Evolutionary conservation across 23 tunicate species (phyloP).

Genomic region (Oikopleura dioica): DNA sequence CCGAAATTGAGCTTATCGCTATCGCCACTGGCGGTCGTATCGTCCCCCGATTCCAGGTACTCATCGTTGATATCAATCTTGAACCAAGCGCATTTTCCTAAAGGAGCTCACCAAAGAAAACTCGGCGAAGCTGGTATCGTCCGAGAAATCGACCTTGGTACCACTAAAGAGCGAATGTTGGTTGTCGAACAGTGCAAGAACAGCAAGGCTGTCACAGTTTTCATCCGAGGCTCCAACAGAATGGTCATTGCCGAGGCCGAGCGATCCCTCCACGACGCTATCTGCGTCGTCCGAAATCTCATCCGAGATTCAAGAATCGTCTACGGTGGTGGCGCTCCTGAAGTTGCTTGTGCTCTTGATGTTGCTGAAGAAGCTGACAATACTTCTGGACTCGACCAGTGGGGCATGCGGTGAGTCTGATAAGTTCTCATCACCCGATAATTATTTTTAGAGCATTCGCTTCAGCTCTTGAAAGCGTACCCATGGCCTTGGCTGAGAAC

Average conservation of each 20-base stretch:
- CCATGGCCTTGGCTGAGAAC: conserved; percentile 91
- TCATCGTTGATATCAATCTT: conserved; percentile 55
- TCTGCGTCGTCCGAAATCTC: conserved; percentile 77
- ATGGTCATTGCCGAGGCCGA: conserved; percentile 78
- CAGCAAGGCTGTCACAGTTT: conserved; percentile 80
- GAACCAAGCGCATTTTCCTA: no score
- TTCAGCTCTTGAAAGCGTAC: conserved; percentile 79
- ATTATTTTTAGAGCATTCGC: no score
- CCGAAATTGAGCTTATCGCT: conserved; percentile 91
- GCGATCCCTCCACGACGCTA: conserved; percentile 90
- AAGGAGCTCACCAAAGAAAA: no score
- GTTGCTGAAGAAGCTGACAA: conserved; percentile 85
- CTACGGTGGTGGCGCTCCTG: conserved; percentile 98
- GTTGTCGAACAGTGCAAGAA: conserved; percentile 82
- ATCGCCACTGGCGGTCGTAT: conserved; percentile 99
- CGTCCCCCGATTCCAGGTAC: conserved; percentile 72
- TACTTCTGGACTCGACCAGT: conserved; percentile 67
- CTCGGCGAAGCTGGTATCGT: conserved; percentile 79
- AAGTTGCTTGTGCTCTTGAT: conserved; percentile 78
- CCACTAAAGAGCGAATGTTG: conserved; percentile 82
- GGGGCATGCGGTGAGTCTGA: conserved; percentile 99
- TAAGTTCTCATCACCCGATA: no score
- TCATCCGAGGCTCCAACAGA: conserved; percentile 32
- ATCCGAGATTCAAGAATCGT: conserved; percentile 86
- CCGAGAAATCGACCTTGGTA: conserved; percentile 58